These are phyloP conservation scores for Psilopogon haemacephalus DNA, from an alignment of 2,113 vertebrate species.

Conservation along the genomic window DNA sequence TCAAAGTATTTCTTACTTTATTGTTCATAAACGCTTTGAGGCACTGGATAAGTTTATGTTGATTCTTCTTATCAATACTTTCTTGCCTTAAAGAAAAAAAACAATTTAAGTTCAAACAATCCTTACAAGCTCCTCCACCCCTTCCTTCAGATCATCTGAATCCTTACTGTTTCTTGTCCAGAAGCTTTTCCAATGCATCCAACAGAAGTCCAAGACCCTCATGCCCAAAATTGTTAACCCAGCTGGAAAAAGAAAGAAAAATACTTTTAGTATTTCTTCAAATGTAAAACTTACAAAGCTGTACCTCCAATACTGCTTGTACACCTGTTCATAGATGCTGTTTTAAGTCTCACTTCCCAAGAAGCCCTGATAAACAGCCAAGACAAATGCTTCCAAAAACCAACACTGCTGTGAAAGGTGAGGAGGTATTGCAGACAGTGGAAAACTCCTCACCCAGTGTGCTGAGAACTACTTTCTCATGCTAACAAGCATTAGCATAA, in stretches of 20 bases:
- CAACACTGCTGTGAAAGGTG: neutral
- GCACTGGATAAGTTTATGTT: slow-evolving; percentile 98
- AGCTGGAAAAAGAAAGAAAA: slow-evolving; percentile 75
- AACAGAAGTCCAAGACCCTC: slow-evolving; percentile 94
- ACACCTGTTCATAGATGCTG: neutral
- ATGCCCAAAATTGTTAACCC: slow-evolving; percentile 99
- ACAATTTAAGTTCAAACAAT: neutral
- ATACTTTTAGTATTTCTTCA: neutral
- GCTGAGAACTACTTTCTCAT: neutral
- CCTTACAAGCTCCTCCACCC: neutral
- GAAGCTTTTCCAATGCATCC: slow-evolving; percentile 90
- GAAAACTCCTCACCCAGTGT: neutral
- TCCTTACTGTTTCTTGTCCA: slow-evolving; percentile 98
- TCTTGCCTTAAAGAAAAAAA: slow-evolving; percentile 83
- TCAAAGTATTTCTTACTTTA: slow-evolving; percentile 82
- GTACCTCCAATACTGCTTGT: neutral
- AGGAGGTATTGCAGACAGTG: neutral
- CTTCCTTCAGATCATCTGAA: neutral
- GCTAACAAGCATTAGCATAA: neutral
- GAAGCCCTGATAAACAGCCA: neutral
- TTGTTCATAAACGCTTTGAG: slow-evolving; percentile 99
- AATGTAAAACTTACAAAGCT: neutral
- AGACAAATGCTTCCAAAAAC: neutral
- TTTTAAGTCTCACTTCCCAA: neutral
- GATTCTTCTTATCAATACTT: slow-evolving; percentile 93